Evolutionary conservation across 2,113 vertebrate genomes (phyloP).

Genomic region (Thymallus thymallus): DNA sequence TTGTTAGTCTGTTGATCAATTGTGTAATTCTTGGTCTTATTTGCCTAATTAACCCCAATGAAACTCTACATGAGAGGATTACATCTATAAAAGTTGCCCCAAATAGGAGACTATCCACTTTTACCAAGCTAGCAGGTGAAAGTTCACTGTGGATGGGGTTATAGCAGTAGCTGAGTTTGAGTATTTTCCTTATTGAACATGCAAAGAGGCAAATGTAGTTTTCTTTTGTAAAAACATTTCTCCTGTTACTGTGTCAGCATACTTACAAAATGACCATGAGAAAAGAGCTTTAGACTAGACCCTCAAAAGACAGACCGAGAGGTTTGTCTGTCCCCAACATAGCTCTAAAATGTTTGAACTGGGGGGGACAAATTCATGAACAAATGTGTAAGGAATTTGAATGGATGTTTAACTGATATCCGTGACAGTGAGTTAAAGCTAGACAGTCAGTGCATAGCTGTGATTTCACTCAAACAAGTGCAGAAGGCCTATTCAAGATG

Average conservation of each 20-base stretch:
- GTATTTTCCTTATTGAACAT: not conserved
- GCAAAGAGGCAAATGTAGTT: constrained; percentile 7
- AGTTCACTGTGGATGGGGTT: not conserved
- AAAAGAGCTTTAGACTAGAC: not conserved
- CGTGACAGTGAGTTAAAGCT: too few species aligned
- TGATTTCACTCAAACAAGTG: too few species aligned
- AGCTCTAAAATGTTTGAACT: not conserved
- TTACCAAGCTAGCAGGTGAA: not conserved
- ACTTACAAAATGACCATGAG: not conserved
- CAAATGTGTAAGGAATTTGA: too few species aligned
- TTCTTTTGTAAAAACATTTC: constrained; percentile 11
- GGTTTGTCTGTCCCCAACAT: not conserved
- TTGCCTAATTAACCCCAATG: not conserved
- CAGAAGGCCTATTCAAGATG: too few species aligned
- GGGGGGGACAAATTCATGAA: too few species aligned
- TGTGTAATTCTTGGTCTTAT: not conserved
- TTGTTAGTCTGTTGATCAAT: not conserved
- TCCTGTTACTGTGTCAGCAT: constrained; percentile 44
- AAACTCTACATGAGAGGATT: too few species aligned
- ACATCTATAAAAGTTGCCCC: not conserved
- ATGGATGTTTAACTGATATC: too few species aligned
- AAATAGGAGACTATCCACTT: not conserved
- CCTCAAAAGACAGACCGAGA: not conserved
- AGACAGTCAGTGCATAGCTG: too few species aligned
- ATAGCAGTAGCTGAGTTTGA: not conserved